Conservation (phyloP, 64 coral and sea anemone species). For the Cladopsammia gracilis region DNA sequence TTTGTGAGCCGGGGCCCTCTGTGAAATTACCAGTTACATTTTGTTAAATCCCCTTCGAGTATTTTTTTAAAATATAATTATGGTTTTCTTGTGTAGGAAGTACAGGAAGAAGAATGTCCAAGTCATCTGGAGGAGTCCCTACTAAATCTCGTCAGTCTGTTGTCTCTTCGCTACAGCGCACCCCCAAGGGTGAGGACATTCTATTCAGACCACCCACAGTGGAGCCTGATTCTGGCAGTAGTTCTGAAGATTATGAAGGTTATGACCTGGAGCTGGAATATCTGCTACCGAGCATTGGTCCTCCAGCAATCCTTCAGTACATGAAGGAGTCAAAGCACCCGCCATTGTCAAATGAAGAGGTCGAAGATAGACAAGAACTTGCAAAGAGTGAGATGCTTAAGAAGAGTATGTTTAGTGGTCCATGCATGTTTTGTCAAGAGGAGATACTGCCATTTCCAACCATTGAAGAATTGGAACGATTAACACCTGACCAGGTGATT, state of each 20-base stretch:
- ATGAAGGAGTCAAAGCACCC: conserved; percentile 96
- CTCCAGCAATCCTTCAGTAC: conserved; percentile 95
- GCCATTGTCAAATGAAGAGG: conserved; percentile 69
- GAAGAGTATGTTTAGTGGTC: conserved; percentile 77
- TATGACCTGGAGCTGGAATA: conserved; percentile 56
- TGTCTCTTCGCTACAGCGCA: conserved; percentile 53
- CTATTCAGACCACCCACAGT: conserved; percentile 91
- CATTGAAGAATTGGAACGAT: conserved; percentile 68
- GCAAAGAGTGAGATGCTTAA: conserved; percentile 53
- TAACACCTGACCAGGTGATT: conserved; percentile 75
- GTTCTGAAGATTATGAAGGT: conserved; percentile 82
- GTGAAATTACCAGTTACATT: no score
- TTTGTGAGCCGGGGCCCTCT: no score
- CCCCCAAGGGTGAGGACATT: conserved; percentile 81
- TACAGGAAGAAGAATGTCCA: conserved; percentile 18
- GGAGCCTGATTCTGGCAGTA: conserved; percentile 78
- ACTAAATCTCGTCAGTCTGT: conserved; percentile 78
- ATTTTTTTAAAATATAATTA: no score
- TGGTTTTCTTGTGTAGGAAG: not conserved
- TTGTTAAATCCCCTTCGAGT: no score
- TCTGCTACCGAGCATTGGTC: conserved; percentile 94
- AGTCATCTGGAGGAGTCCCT: conserved; percentile 24
- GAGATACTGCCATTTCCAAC: conserved; percentile 94
- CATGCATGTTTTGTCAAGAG: conserved; percentile 90
- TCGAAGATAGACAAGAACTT: conserved; percentile 21